Evolutionary conservation across 2,797 vertebrate species (phyloP), one percentile per base, ranked within the genome.

Genomic region (Hipposideros larvatus): DNA sequence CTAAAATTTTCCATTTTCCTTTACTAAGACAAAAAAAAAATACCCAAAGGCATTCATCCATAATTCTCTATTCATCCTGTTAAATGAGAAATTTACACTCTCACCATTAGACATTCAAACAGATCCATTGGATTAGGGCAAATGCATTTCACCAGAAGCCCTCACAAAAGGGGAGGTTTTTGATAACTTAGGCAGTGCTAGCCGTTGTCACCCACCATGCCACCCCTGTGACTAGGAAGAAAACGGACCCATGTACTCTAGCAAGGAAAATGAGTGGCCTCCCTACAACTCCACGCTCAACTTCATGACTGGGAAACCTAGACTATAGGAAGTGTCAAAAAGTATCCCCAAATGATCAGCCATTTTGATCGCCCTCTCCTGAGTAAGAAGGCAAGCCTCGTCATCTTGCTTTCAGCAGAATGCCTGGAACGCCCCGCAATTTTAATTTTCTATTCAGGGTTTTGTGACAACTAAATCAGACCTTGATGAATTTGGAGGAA

Each of bases 401-500:
- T 95, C 96, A 84, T 90, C 94, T 46, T 91, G 73, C 93, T 92
- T 92, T 61, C 41, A 97, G 66, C 79, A 92, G 91, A 48, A 5
- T 11, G 53, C 77, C 85, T 82, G 70, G 94, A 96, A 97, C 19
- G 57, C 80, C 94, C 94, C 55, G 73, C 90, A 77, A 91, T 87
- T 97, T 95, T 75, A 85, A 78, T 96, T 97, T 97, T 92, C 85
- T 95, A 96, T 97, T 94, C 96, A 89, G 48, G 79, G 88, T 91
- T 84, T 98, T 90, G 61, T 95, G 94, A 98, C 97, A 98, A 98
- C 98, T 98, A 98, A 98, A 98, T 96, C 94, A 97, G 71, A 98
- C 79, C 96, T 97, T 97, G 97, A 97, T 97, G 97, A 98, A 98
- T 93, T 93, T 90, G 84, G 97, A 97, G 95, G 87, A 55, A 93